Base-by-base conservation (phyloP, 2,888 invertebrate genomes). In the Cotesia congregata region DNA sequence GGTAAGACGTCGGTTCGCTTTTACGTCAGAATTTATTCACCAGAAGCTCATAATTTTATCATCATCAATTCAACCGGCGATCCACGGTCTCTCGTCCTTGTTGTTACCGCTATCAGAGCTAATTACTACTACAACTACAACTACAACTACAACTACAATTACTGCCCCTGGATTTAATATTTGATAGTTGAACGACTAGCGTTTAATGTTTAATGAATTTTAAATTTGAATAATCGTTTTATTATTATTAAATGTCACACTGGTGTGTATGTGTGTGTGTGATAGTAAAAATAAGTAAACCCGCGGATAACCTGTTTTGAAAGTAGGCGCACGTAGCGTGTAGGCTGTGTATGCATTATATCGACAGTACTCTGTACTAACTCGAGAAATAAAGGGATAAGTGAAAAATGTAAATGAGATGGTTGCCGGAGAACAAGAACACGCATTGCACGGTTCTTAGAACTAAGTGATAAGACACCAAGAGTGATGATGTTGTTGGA, bases 401-500 rank as follows among this genome's bases (percentile, higher is more conserved):
- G 59, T 50, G 65, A 75, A 71, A 71, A 60, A 59, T 38, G 65
- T 50, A 67, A 41, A 38, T 50, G 71, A 50, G 71, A 72, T 69
- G 70, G 50, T 75, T 71, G 30, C 30, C 30, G 50, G 50, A 50
- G 67, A 75, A 75, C 75, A n/a, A 71, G 75, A 71, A 71, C 71
- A 62, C 41, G 75, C 75, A 67, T 30, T 67, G 67, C 50, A 50
- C 50, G 71, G 71, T 75, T 75, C 75, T 20, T n/a, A 60, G 71
- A 71, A 30, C 30, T 30, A 30, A 75, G 67, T 75, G 75, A 75
- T 75, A 75, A 75, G 61, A 67, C 72, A 72, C 65, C 20, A 72
- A 76, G 69, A 76, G 50, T 50, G 50, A 76, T 72, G 68, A 72
- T 72, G 67, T 64, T 76, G 76, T 76, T 61, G 68, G 20, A 76